Conservation (phyloP, 2,888 invertebrate species). For the Hesperia comma region DNA sequence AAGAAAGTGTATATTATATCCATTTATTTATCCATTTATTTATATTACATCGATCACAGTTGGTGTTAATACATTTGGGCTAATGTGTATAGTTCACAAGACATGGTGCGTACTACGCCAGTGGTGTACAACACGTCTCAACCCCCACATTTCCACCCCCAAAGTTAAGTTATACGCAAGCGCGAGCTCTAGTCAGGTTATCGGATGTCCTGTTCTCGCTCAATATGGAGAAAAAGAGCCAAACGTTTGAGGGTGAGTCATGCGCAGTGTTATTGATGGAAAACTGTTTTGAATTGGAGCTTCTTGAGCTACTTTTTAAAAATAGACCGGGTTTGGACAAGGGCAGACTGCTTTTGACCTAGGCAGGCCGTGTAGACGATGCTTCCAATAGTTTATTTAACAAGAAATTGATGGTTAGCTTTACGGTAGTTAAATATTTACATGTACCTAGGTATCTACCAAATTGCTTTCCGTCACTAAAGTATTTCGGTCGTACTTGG, state of each 20-base stretch:
- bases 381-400: neutral
- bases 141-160: conserved; percentile 41
- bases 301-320: conserved; percentile 38
- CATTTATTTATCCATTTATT: too few species aligned
- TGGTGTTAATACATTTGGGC: conserved; percentile 33
- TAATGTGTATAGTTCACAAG: conserved; percentile 23
- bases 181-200: conserved; percentile 63
- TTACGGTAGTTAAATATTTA: neutral
- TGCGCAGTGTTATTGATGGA: conserved; percentile 81
- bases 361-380: conserved; percentile 7
- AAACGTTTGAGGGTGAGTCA: conserved; percentile 54
- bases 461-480: too few species aligned
- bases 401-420: neutral
- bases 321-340: conserved; percentile 28
- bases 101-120: conserved; percentile 39
- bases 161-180: conserved; percentile 63
- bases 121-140: conserved; percentile 43
- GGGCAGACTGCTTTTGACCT: conserved; percentile 25
- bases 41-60: conserved; percentile 29
- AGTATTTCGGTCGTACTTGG: too few species aligned
- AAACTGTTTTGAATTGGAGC: conserved; percentile 38
- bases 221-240: conserved; percentile 53
- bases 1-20: conserved; percentile 26
- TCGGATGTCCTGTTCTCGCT: conserved; percentile 56
- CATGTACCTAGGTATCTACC: too few species aligned